Evolutionary conservation across 2,888 invertebrate genomes (phyloP).

Genomic region (Athalia rosae): DNA sequence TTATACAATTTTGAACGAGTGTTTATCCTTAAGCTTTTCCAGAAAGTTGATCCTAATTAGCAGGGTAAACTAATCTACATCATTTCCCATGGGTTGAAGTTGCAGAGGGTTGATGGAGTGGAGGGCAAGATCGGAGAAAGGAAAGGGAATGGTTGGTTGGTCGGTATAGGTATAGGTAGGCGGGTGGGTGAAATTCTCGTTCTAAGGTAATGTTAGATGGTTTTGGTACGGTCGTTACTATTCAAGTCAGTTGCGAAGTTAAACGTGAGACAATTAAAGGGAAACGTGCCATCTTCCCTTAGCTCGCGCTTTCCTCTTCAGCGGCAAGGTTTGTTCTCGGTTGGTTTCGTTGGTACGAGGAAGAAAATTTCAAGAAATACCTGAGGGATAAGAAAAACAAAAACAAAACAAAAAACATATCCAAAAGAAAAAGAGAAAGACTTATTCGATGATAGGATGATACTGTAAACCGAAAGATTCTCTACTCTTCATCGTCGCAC

Average conservation of each 20-base stretch:
- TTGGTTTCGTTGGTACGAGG: neutral
- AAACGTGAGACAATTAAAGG: conserved; percentile 53
- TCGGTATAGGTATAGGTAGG: neutral
- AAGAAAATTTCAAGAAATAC: neutral
- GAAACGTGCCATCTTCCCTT: conserved; percentile 45
- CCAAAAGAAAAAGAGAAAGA: neutral
- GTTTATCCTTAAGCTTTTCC: neutral
- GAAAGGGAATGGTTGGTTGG: neutral
- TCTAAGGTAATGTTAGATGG: conserved; percentile 9
- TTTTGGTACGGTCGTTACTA: conserved; percentile 46
- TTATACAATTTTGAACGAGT: too few species aligned
- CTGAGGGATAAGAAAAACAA: neutral
- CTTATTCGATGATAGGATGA: neutral
- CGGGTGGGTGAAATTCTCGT: neutral
- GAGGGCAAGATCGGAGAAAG: too few species aligned
- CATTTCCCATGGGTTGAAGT: conserved; percentile 26
- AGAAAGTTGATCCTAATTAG: conserved; percentile 39
- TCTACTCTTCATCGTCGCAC: neutral
- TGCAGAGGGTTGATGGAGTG: neutral
- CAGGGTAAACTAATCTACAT: conserved; percentile 33
- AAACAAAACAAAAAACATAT: neutral
- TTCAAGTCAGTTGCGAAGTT: conserved; percentile 46
- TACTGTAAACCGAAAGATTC: conserved; percentile 30
- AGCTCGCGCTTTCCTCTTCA: neutral
- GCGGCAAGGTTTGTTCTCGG: conserved; percentile 17